Base-by-base conservation (phyloP, 1,140 invertebrate species). In the Solen grandis region DNA sequence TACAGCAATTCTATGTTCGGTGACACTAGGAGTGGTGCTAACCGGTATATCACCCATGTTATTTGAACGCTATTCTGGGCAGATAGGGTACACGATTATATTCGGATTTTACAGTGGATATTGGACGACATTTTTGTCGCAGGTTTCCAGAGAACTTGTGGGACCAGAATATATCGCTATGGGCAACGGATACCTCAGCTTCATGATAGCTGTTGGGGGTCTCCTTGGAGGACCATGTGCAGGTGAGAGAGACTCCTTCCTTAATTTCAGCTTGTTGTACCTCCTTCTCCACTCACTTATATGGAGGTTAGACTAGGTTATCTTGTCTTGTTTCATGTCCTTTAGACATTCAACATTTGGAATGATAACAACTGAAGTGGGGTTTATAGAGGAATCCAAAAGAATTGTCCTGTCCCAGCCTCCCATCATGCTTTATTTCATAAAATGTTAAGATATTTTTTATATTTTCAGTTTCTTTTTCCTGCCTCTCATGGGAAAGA, bases 51-150 rank as follows among this genome's bases (percentile, higher is more conserved):
- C 86, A 14, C 90, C 88, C 1, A 46, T 88, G 65, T 63, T 91
- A 62, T 90, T 91, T 77, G 80, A 91, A 27, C 83, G 89, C 76
- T 88, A 85, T 60, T 76, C 90, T 1, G 89, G 90, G 16, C 88
- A 91, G 77, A 88, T 91, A 22, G 88, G 87, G 25, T 91, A 89
- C 76, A 86, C 87, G n/a, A 52, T 91, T 31, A 72, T 91, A 55
- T 90, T 89, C 80, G 90, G 90, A 62, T 88, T 91, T 81, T 90
- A 90, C 78, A 87, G 84, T 70, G 90, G 90, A 27, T 91, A 90
- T 73, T 91, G 90, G 90, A 90, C 88, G 16, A 91, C 90, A 10
- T 90, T 90, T 80, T 65, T 90, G 50, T 88, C 89, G 5, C 88
- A 90, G 66, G 86, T 84, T 10, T 86, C 89, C 3, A 69, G 89